Conservation (phyloP, 1,140 invertebrate genomes). For the Trichonephila clavata region DNA sequence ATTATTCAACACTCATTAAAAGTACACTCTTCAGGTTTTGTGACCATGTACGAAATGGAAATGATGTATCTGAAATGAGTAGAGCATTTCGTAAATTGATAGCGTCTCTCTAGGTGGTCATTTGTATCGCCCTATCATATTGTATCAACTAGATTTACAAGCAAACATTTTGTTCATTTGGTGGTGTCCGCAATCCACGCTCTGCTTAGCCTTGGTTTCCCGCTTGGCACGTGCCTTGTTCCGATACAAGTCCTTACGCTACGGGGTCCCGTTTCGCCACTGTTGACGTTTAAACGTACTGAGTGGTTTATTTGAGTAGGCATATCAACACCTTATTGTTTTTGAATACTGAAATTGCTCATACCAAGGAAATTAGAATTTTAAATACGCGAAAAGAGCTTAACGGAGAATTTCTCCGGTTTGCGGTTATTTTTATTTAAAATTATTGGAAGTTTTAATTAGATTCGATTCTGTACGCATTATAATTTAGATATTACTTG, state of each 20-base stretch:
- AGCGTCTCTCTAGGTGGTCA: not conserved
- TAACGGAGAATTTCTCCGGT: too few species aligned
- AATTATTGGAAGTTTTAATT: too few species aligned
- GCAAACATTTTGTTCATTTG: not conserved
- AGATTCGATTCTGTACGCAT: not conserved
- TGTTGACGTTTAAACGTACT: not conserved
- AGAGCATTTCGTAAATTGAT: not conserved
- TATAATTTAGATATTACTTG: not conserved
- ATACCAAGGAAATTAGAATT: too few species aligned
- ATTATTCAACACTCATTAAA: too few species aligned
- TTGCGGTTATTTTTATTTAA: too few species aligned
- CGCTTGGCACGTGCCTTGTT: not conserved
- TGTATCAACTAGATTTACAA: not conserved
- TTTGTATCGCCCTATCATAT: not conserved
- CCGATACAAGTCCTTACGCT: not conserved
- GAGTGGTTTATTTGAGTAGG: not conserved
- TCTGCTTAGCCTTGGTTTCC: slow-evolving; percentile 3
- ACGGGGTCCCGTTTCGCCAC: not conserved
- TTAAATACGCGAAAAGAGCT: too few species aligned
- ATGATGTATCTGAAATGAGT: not conserved
- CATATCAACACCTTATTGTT: too few species aligned
- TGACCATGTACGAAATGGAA: not conserved
- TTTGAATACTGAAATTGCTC: too few species aligned
- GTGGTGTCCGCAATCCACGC: not conserved
- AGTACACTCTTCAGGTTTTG: too few species aligned